Conservation (phyloP, 2,888 invertebrate genomes). For the Andricus curvator region DNA sequence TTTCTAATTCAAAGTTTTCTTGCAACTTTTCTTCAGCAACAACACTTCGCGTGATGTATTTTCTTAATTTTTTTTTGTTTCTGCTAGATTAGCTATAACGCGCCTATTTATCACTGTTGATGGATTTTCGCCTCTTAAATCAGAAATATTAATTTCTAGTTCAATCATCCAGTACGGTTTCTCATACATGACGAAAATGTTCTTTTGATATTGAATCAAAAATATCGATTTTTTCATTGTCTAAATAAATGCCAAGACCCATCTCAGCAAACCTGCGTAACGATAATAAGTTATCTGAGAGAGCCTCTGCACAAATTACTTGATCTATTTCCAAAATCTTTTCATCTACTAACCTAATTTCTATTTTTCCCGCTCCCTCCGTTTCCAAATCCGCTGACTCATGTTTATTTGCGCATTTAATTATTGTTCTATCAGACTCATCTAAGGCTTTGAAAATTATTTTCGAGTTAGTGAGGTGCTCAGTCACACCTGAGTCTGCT, state of each 20-base stretch:
- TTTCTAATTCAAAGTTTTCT: not conserved
- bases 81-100: slow-evolving; percentile 40
- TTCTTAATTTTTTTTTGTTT: not conserved
- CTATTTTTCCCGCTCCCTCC: not conserved
- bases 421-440: slow-evolving; percentile 13
- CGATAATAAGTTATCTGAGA: slow-evolving; percentile 8
- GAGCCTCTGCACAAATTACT: slow-evolving; percentile 28
- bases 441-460: too few species aligned
- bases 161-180: slow-evolving; percentile 53
- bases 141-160: slow-evolving; percentile 46
- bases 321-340: slow-evolving; percentile 41
- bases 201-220: slow-evolving; percentile 38
- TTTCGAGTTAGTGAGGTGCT: slow-evolving; percentile 44
- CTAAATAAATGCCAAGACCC: too few species aligned
- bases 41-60: slow-evolving; percentile 10
- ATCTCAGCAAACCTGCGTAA: too few species aligned
- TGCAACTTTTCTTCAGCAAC: not conserved
- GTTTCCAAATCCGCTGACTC: slow-evolving; percentile 26
- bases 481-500: slow-evolving; percentile 45
- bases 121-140: not conserved
- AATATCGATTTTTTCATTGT: too few species aligned
- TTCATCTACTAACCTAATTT: not conserved
- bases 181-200: slow-evolving; percentile 50
- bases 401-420: slow-evolving; percentile 49
- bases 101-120: not conserved